These are phyloP conservation scores for Trissolcus japonicus DNA, from an alignment of 2,888 invertebrate species.

Conservation along the genomic window DNA sequence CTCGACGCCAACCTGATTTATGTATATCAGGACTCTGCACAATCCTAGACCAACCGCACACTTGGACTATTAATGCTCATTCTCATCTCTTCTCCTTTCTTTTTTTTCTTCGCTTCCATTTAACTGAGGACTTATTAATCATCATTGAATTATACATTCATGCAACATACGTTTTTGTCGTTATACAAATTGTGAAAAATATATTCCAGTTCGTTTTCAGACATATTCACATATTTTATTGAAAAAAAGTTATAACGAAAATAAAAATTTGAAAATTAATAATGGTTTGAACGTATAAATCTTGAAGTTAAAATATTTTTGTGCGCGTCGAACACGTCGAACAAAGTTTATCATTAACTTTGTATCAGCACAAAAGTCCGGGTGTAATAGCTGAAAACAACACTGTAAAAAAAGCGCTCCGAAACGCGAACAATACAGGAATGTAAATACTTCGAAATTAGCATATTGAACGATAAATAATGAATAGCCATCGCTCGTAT, in stretches of 20 bases:
- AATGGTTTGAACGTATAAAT: too few species aligned
- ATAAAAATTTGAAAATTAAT: too few species aligned
- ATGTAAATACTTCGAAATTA: slow-evolving; percentile 45
- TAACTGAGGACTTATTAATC: too few species aligned
- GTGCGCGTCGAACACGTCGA: not conserved
- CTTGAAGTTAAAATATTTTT: too few species aligned
- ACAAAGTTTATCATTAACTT: slow-evolving; percentile 4
- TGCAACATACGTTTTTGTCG: too few species aligned
- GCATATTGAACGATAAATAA: slow-evolving; percentile 55
- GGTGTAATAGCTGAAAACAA: slow-evolving; percentile 10
- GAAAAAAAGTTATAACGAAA: too few species aligned
- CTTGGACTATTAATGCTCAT: slow-evolving; percentile 29
- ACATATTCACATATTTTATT: too few species aligned
- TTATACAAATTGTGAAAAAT: too few species aligned
- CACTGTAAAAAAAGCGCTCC: not conserved
- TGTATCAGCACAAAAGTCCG: slow-evolving; percentile 13
- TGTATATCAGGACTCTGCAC: slow-evolving; percentile 48
- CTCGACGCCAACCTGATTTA: slow-evolving; percentile 67
- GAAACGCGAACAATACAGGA: slow-evolving; percentile 27
- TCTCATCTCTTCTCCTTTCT: not conserved
- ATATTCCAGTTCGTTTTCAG: too few species aligned
- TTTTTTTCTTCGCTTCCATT: not conserved
- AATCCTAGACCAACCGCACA: slow-evolving; percentile 48
- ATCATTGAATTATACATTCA: too few species aligned
- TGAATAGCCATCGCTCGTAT: slow-evolving; percentile 47